Evolutionary conservation across 2,113 vertebrate species (phyloP).

Genomic region (Bothrops jararaca): DNA sequence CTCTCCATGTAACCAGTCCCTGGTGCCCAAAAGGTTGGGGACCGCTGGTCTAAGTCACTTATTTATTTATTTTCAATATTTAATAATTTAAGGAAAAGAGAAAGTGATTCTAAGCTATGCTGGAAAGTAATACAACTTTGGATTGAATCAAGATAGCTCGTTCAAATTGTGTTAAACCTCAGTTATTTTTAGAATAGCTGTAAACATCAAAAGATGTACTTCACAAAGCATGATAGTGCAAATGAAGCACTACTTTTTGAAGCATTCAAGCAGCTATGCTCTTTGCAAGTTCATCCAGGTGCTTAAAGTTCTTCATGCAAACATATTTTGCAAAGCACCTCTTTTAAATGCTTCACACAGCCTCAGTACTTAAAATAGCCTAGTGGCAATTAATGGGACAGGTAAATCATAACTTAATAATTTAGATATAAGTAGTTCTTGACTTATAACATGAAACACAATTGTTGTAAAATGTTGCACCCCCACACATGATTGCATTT

Average conservation of each 20-base stretch:
- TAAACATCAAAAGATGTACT: background rate
- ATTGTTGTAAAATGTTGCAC: background rate
- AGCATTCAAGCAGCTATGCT: background rate
- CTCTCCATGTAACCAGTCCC: too few species aligned
- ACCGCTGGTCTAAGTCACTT: background rate
- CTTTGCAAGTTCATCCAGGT: background rate
- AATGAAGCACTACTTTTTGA: background rate
- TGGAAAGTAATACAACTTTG: background rate
- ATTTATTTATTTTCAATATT: background rate
- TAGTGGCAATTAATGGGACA: background rate
- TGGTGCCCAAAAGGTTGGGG: too few species aligned
- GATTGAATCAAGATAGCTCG: background rate
- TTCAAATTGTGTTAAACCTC: background rate
- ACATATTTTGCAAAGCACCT: background rate
- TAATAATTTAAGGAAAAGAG: background rate
- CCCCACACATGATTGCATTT: background rate
- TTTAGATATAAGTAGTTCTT: background rate
- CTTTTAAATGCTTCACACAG: background rate
- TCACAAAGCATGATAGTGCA: background rate
- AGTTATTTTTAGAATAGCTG: background rate
- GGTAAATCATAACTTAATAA: background rate
- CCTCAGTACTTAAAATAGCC: background rate
- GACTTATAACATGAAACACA: background rate
- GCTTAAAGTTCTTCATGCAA: background rate
- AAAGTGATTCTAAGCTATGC: background rate